These are phyloP conservation scores for Plebejus anna DNA, from an alignment of 2,888 invertebrate species.

Conservation along the genomic window DNA sequence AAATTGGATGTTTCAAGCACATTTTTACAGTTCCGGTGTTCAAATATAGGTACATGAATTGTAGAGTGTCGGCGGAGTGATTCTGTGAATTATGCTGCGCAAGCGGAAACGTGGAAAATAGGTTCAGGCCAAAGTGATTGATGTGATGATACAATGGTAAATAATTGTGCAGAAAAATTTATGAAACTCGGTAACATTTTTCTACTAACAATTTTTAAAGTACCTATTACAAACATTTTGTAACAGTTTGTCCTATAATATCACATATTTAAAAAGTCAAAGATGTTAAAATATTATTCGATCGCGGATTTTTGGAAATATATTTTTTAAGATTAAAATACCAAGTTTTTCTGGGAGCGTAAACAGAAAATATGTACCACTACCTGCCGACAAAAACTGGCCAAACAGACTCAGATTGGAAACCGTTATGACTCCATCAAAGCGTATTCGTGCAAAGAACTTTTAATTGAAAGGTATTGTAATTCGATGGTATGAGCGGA, in stretches of 20 bases:
- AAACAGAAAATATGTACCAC: no score
- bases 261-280: not conserved
- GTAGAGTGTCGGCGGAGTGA: not conserved
- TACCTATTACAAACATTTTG: not conserved
- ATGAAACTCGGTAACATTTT: not conserved
- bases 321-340: no score
- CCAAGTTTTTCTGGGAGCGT: no score
- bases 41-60: constrained; percentile 1
- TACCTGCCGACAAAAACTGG: no score
- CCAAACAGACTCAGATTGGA: no score
- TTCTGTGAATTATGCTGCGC: constrained; percentile 1
- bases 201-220: no score
- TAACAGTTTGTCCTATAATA: no score
- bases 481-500: no score
- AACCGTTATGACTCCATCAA: no score
- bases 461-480: no score
- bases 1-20: not conserved
- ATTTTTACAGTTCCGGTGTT: constrained; percentile 13
- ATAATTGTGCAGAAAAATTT: not conserved
- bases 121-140: not conserved
- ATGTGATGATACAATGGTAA: not conserved
- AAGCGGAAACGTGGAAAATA: constrained; percentile 15
- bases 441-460: no score
- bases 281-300: not conserved
- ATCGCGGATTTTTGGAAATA: no score